A percentile compares a stretch with the other conserved stretches of the same genome.
Evolutionary conservation across 2,888 invertebrate species (phyloP).

Genomic region (Fragum fragum): DNA sequence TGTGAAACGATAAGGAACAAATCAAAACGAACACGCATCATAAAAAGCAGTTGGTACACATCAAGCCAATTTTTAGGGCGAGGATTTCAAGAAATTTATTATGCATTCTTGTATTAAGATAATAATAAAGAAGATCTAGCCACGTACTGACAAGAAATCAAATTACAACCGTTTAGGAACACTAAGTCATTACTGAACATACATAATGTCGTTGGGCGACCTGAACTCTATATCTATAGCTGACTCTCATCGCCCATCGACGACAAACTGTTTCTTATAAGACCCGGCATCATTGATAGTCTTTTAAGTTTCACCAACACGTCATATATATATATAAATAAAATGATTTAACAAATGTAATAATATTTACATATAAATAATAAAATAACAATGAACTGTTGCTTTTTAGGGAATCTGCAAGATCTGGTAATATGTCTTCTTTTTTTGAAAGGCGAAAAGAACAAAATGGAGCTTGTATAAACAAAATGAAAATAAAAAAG

Average conservation of each 20-base stretch:
- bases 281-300: slow-evolving; percentile 5
- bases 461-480: too few relatives aligned
- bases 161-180: too few relatives aligned
- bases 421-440: too few relatives aligned
- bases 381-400: slow-evolving; percentile 20
- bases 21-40: slow-evolving; percentile 30
- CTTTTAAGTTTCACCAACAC: slow-evolving; percentile 9
- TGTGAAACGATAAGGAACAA: slow-evolving; percentile 24
- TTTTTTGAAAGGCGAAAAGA: too few relatives aligned
- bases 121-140: slow-evolving; percentile 4
- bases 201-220: too few relatives aligned
- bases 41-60: slow-evolving; percentile 21
- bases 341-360: slow-evolving; percentile 37
- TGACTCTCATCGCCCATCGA: too few relatives aligned
- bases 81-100: slow-evolving; percentile 30
- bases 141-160: too few relatives aligned
- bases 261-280: not conserved
- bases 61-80: slow-evolving; percentile 10
- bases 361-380: slow-evolving; percentile 61
- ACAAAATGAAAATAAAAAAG: too few relatives aligned
- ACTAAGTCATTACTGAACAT: too few relatives aligned
- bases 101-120: slow-evolving; percentile 22
- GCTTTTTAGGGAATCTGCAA: not conserved
- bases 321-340: slow-evolving; percentile 35
- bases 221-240: too few relatives aligned